Evolutionary conservation across 2,113 vertebrate species (phyloP).

Genomic region (Dipodomys merriami): DNA sequence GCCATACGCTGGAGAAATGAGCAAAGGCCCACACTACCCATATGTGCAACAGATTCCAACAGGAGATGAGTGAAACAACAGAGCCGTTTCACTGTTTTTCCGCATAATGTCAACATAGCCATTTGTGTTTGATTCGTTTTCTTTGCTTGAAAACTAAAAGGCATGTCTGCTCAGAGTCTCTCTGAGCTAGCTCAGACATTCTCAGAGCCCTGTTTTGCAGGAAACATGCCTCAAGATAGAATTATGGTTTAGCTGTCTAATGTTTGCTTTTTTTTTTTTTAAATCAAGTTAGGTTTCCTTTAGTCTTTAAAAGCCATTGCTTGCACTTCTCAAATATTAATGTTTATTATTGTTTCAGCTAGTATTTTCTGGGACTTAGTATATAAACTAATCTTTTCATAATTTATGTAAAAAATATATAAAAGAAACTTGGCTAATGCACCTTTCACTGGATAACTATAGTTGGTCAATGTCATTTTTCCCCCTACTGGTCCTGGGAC

Average conservation of each 20-base stretch:
- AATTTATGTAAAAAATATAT: too few relatives aligned
- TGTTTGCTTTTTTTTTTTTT: not conserved
- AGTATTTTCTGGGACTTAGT: not conserved
- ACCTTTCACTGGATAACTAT: too few relatives aligned
- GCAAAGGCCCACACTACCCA: conserved; percentile 74
- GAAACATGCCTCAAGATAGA: not conserved
- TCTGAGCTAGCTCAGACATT: not conserved
- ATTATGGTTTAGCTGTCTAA: not conserved
- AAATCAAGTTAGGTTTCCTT: conserved; percentile 9
- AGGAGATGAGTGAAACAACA: conserved; percentile 69
- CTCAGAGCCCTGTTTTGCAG: not conserved
- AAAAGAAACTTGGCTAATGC: too few relatives aligned
- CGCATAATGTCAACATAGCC: conserved; percentile 66
- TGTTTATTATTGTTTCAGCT: not conserved
- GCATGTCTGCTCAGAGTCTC: not conserved
- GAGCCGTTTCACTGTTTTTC: not conserved
- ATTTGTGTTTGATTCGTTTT: conserved; percentile 65
- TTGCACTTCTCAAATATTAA: not conserved
- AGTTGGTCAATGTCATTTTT: too few relatives aligned
- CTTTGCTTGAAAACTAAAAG: conserved; percentile 69
- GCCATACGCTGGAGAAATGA: conserved; percentile 79
- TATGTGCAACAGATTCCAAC: conserved; percentile 70
- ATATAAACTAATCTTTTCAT: not conserved
- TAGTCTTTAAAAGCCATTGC: not conserved
- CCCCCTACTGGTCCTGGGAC: too few relatives aligned